Conservation (phyloP, 2,113 vertebrate species). For the Bambusicola thoracicus region DNA sequence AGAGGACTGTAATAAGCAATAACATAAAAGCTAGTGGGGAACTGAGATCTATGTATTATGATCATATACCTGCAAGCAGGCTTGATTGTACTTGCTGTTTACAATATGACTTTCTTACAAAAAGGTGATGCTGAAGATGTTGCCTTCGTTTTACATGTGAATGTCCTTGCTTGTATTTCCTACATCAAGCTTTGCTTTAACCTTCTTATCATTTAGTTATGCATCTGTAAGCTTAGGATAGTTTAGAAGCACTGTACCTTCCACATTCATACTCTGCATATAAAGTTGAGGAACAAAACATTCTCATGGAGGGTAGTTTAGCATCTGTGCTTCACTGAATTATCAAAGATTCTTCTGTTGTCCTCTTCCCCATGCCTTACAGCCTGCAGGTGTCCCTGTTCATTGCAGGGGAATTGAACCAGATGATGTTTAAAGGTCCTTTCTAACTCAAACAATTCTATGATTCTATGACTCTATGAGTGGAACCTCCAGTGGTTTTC, state of each 20-base stretch:
- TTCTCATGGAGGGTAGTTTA: accelerated
- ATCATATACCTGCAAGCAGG: neutral
- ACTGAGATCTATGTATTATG: neutral
- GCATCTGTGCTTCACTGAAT: neutral
- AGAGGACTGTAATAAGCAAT: neutral
- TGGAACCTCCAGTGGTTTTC: neutral
- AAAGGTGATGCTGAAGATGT: neutral
- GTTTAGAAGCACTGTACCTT: neutral
- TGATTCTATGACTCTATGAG: too few species aligned
- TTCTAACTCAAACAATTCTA: too few species aligned
- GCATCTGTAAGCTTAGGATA: neutral
- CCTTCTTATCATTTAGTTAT: neutral
- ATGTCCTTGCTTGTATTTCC: neutral
- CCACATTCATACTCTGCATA: neutral
- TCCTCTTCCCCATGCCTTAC: neutral
- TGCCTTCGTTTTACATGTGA: neutral
- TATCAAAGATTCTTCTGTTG: neutral
- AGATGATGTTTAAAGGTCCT: too few species aligned
- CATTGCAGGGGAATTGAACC: too few species aligned
- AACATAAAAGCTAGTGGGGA: neutral
- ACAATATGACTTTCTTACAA: neutral
- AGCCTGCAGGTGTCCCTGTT: neutral
- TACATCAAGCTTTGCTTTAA: neutral
- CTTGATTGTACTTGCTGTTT: neutral
- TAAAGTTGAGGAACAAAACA: neutral